Conservation (phyloP, 30 jellyfish, hydroid and myxozoan genomes). For the Clytia hemisphaerica region DNA sequence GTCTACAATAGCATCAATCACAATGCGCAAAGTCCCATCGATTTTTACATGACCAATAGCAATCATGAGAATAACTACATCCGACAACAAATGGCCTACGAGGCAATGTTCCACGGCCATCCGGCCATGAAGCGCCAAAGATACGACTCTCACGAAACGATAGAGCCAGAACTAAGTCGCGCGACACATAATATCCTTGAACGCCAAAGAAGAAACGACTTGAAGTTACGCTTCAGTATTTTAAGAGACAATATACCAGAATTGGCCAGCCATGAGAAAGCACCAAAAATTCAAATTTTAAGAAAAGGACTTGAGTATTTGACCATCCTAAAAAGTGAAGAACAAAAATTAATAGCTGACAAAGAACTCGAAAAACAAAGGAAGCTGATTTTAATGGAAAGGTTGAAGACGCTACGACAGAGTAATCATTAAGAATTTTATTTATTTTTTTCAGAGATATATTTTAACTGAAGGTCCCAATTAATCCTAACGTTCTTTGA, state of each 20-base stretch:
- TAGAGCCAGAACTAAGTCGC: slow-evolving; percentile 42
- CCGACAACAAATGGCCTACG: slow-evolving; percentile 25
- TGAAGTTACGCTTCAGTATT: slow-evolving; percentile 62
- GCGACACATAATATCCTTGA: slow-evolving; percentile 93
- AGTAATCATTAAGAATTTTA: too few relatives aligned
- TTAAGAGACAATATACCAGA: slow-evolving; percentile 87
- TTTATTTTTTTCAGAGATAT: too few relatives aligned
- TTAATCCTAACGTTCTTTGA: too few relatives aligned
- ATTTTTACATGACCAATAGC: not conserved
- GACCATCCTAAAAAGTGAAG: slow-evolving; percentile 70
- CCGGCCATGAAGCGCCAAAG: slow-evolving; percentile 3
- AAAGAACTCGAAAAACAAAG: slow-evolving; percentile 82
- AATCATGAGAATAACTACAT: not conserved
- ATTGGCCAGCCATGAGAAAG: slow-evolving; percentile 54
- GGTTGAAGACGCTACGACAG: slow-evolving; percentile 60
- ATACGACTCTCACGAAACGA: not conserved
- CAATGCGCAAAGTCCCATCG: not conserved
- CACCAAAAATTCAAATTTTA: slow-evolving; percentile 79
- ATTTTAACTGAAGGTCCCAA: too few relatives aligned
- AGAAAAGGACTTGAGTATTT: slow-evolving; percentile 65
- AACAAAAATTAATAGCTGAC: slow-evolving; percentile 75
- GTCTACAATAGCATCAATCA: too few relatives aligned
- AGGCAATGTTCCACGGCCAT: slow-evolving; percentile 24
- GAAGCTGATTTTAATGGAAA: slow-evolving; percentile 47
- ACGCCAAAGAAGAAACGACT: slow-evolving; percentile 90